Conservation (phyloP, 1,140 invertebrate species). For the Papilio polytes region DNA sequence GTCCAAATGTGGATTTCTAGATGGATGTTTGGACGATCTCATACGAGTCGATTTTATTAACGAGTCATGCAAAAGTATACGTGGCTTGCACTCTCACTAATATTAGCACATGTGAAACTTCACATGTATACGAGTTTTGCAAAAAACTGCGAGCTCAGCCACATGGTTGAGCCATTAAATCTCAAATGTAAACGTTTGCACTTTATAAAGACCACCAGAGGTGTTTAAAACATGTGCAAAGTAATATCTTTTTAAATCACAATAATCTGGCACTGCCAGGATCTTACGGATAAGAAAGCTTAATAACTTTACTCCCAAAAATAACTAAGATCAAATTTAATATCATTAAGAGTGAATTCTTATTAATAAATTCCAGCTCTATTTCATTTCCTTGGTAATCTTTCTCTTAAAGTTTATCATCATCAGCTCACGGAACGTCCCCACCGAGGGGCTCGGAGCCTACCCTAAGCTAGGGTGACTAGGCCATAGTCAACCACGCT, state of each 20-base stretch:
- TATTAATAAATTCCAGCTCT: no score
- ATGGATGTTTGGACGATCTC: not conserved
- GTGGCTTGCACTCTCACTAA: constrained; percentile 4
- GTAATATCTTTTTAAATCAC: not conserved
- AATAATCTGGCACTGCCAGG: not conserved
- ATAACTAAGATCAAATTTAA: no score
- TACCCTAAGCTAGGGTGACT: no score
- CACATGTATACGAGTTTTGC: not conserved
- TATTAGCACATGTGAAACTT: constrained; percentile 21
- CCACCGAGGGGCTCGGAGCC: no score
- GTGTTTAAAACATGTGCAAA: constrained; percentile 1
- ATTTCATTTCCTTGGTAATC: no score
- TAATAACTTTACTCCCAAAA: no score
- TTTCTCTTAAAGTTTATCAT: no score
- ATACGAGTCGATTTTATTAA: not conserved
- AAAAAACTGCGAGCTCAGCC: constrained; percentile 7
- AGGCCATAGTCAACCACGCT: no score
- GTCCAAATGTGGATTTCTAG: no score
- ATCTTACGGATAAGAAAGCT: not conserved
- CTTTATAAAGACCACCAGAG: constrained; percentile 16
- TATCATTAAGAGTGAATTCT: no score
- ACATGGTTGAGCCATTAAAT: not conserved
- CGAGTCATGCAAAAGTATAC: not conserved
- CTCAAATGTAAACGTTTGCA: constrained; percentile 12
- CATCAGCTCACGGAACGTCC: no score